Conservation (phyloP, 2,888 invertebrate species). For the Brachypalpus laphriformis region DNA sequence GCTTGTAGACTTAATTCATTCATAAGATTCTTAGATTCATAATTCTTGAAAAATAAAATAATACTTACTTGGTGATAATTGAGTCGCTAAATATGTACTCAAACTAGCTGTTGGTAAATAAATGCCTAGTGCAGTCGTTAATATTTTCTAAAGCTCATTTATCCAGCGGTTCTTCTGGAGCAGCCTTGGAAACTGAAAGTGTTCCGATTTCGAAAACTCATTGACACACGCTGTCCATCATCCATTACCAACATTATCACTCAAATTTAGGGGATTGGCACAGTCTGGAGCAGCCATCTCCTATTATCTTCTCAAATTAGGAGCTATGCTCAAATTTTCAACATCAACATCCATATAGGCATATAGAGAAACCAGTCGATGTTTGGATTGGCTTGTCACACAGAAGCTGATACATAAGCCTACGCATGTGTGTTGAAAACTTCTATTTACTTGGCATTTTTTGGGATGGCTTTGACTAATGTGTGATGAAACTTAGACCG, state of each 20-base stretch:
- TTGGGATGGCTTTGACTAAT: conserved; percentile 32
- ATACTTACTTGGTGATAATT: background rate
- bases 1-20: background rate
- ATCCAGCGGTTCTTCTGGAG: background rate
- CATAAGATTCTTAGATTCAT: background rate
- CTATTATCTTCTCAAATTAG: conserved; percentile 32
- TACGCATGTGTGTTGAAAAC: conserved; percentile 45
- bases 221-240: background rate
- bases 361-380: background rate
- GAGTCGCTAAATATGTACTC: background rate
- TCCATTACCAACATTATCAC: too few relatives aligned
- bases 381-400: background rate
- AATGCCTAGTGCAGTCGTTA: too few relatives aligned
- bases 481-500: conserved; percentile 12
- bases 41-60: background rate
- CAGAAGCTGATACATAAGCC: conserved; percentile 20
- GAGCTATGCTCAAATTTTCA: conserved; percentile 27
- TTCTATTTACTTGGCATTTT: conserved; percentile 50
- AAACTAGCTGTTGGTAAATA: too few relatives aligned
- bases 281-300: background rate
- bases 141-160: background rate
- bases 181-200: background rate
- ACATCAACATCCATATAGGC: conserved; percentile 13
- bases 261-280: conserved; percentile 1
- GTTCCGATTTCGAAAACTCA: background rate